Evolutionary conservation across 2,888 invertebrate genomes (phyloP), one percentile per base, ranked within the genome.

Genomic region (Xestia xanthographa): DNA sequence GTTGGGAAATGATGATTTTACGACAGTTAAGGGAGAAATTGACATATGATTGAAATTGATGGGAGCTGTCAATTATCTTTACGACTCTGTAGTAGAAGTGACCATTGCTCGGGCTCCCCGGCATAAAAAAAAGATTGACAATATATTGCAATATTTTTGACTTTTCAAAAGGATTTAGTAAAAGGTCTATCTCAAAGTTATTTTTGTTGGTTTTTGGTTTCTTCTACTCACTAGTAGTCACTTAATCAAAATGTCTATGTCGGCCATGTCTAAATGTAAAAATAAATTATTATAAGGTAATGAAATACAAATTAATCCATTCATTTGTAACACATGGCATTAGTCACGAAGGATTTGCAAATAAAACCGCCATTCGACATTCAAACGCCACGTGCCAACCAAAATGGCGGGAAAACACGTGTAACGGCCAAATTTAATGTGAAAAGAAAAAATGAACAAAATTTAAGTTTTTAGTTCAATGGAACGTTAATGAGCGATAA

Each of bases 391-490:
- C 78, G 53, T 81, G 78, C 38, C 17, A 0, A 6, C 8, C 22
- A 62, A 53, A 66, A 69, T 56, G 48, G 66, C 56, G 77, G 41
- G 5, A 41, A 41, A 43, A 66, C 38, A 43, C 48, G 60, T 65
- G 69, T 69, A 82, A 80, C 78, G 69, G 69, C 20, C 43, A 41
- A 50, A 38, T 29, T 14, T 2, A 14, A 12, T 69, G 48, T 17
- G 6, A 65, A 77, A 34, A 48, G 41, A 72, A 56, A 22, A 65
- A 82, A 67, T 38, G 50, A 67, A 70, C 79, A 1, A 62, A 72
- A 74, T 34, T 34, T 73, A 65, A 72, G 68, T 66, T 74, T 84
- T 84, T 67, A 84, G 82, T 82, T 80, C 81, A 82, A 58, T 84
- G 72, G 72, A 84, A 72, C 76, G 0, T 65, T 63, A 70, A 75